Percentiles rank a stretch among this genome's conserved stretches.
Conservation (phyloP, 2,888 invertebrate species). For the Ophion slaviceki region DNA sequence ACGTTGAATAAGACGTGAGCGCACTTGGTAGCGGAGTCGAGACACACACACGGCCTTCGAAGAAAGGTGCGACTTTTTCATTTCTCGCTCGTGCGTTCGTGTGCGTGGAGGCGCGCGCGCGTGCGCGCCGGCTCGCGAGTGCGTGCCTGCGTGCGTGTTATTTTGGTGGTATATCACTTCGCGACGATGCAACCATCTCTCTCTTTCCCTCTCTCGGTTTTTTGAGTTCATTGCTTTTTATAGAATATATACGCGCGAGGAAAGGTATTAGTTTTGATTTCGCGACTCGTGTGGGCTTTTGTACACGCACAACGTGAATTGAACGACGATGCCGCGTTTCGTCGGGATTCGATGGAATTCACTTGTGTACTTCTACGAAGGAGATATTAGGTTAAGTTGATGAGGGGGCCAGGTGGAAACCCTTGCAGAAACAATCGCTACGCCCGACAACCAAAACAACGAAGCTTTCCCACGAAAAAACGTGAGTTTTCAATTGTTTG, state of each 20-base stretch:
- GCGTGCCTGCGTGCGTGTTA: background rate
- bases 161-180: background rate
- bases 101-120: background rate
- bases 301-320: background rate
- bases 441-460: constrained; percentile 14
- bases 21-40: background rate
- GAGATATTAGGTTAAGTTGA: constrained; percentile 76
- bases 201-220: background rate
- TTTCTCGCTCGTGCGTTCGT: background rate
- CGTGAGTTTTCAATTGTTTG: constrained; percentile 26
- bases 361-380: constrained; percentile 48
- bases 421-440: constrained; percentile 34
- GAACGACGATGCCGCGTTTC: constrained; percentile 52
- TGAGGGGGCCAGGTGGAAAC: constrained; percentile 44
- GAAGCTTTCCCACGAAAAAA: constrained; percentile 14
- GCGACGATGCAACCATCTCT: background rate
- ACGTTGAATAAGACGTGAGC: background rate
- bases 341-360: constrained; percentile 50
- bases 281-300: background rate
- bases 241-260: background rate
- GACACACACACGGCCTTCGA: background rate
- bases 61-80: constrained; percentile 6
- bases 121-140: background rate
- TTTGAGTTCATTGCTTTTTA: constrained; percentile 5
- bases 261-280: background rate